These are phyloP conservation scores for Mythimna albipuncta DNA, from an alignment of 2,888 invertebrate genomes.

Conservation along the genomic window DNA sequence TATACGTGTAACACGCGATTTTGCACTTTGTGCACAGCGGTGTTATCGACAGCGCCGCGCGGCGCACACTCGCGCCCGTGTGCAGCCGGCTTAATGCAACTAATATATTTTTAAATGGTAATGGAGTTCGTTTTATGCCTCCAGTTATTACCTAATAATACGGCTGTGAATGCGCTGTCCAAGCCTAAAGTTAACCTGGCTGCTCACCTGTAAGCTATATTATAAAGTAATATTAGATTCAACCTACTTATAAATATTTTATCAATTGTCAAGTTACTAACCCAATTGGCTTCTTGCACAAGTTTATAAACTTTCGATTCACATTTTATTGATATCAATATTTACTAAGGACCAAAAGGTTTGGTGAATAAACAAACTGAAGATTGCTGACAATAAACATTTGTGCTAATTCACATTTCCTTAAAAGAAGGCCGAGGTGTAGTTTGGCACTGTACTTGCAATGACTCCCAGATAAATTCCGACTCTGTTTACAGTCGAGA, in stretches of 20 bases:
- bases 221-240: conserved; percentile 13
- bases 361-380: neutral
- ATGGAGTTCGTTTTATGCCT: conserved; percentile 36
- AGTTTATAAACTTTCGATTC: neutral
- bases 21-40: conserved; percentile 71
- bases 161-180: conserved; percentile 17
- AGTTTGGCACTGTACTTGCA: neutral
- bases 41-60: conserved; percentile 55
- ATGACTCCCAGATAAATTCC: neutral
- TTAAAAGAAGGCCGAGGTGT: neutral
- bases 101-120: conserved; percentile 50
- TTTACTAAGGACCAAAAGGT: neutral
- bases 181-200: conserved; percentile 13
- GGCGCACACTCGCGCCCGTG: conserved; percentile 9
- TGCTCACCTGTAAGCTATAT: conserved; percentile 18
- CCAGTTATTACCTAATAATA: conserved; percentile 28
- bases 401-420: neutral
- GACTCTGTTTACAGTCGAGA: no score
- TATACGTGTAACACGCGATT: conserved; percentile 81
- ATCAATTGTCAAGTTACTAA: neutral
- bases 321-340: neutral
- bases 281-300: neutral
- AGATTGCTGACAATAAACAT: neutral
- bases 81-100: conserved; percentile 35
- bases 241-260: neutral